Evolutionary conservation across 2,888 invertebrate genomes (phyloP), one percentile per base, ranked within the genome.

Genomic region (Cetonia aurata): DNA sequence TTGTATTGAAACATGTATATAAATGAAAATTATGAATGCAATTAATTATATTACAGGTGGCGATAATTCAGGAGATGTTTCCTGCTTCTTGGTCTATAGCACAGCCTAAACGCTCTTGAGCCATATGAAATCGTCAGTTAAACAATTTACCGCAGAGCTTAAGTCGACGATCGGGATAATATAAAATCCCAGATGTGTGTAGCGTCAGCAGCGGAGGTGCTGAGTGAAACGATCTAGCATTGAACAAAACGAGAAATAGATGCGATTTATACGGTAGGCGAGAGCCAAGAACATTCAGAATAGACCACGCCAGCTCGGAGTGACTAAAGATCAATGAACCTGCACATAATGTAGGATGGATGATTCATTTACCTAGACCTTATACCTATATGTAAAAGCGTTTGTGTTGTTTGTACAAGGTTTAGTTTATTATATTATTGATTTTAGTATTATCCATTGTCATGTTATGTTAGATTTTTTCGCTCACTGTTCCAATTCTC

Each of bases 261-360:
- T 56, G 55, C 37, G 33, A 56, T 56, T 56, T 56, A 56, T 56
- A 37, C 33, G 33, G 12, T 25, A 56, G 55, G 33, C 55, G 33
- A 56, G 31, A 56, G 55, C 55, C 37, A 56, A 56, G 55, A 56
- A 56, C 37, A 56, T 37, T 37, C 37, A 56, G 55, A 56, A 56
- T 56, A 56, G 37, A 31, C 33, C n/a, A n/a, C 37, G 31, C 9
- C n/a, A 15, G n/a, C 31, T 10, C 6, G 33, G 33, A 56, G 55
- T 37, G n/a, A 37, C 55, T n/a, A 37, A 56, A 33, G 55, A 56
- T 25, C 55, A 56, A 13, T 56, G 55, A 56, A 56, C 55, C 37
- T 56, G 31, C n/a, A 56, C 37, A 37, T 56, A 8, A 13, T 15
- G 55, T 56, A 37, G 37, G 13, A 56, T 56, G n/a, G 55, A 56